phyloP scores from a whole-genome alignment of 2,888 invertebrate species.

The Heliconius erato region DNA sequence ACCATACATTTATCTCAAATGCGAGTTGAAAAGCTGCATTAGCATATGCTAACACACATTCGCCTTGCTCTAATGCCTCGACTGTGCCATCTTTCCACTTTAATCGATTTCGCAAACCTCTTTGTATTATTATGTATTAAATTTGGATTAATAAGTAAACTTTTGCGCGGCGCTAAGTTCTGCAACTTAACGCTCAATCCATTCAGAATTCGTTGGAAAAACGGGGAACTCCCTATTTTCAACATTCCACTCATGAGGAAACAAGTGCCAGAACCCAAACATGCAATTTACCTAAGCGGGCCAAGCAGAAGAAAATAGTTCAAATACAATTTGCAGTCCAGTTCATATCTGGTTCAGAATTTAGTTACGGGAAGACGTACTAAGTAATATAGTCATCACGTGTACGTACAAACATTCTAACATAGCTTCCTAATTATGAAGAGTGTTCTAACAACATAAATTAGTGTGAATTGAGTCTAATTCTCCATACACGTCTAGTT shows the following conservation, averaged over 20 bases:
- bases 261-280: too few relatives aligned
- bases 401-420: neutral
- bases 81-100: conserved; percentile 34
- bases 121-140: conserved; percentile 24
- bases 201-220: too few relatives aligned
- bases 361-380: neutral
- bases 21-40: conserved; percentile 46
- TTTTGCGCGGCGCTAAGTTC: too few relatives aligned
- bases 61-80: conserved; percentile 38
- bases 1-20: conserved; percentile 45
- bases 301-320: too few relatives aligned
- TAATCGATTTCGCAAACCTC: neutral
- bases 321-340: too few relatives aligned
- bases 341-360: too few relatives aligned
- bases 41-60: conserved; percentile 49
- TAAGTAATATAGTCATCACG: neutral
- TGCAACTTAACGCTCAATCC: too few relatives aligned
- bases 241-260: too few relatives aligned
- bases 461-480: conserved; percentile 42
- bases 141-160: neutral
- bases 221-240: too few relatives aligned
- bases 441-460: conserved; percentile 25
- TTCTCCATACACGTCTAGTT: conserved; percentile 41
- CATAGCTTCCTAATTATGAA: conserved; percentile 35
- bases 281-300: too few relatives aligned